Percentiles rank a stretch among this genome's conserved stretches.
Evolutionary conservation across 2,888 invertebrate species (phyloP).

Genomic region (Oscheius sp.): DNA sequence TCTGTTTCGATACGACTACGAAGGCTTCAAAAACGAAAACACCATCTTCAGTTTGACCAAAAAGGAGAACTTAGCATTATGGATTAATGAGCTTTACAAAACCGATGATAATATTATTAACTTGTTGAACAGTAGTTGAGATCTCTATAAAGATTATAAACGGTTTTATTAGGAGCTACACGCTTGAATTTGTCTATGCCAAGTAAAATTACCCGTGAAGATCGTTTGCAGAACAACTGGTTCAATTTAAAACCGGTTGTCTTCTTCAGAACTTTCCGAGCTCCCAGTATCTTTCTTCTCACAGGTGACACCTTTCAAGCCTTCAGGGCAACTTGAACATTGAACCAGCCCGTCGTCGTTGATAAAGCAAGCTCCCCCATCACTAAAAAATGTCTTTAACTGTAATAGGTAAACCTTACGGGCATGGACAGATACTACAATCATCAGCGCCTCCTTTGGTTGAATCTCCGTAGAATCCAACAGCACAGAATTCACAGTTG

Average conservation of each 20-base stretch:
- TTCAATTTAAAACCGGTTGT: background rate
- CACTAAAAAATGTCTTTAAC: slow-evolving; percentile 35
- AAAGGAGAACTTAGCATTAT: slow-evolving; percentile 1
- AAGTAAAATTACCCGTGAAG: slow-evolving; percentile 20
- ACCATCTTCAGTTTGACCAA: background rate
- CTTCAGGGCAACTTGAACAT: slow-evolving; percentile 49
- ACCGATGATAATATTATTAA: background rate
- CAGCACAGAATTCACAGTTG: slow-evolving; percentile 75
- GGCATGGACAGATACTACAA: slow-evolving; percentile 92
- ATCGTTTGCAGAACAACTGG: background rate
- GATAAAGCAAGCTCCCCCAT: slow-evolving; percentile 45
- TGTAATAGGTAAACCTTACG: slow-evolving; percentile 78
- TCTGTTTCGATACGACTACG: background rate
- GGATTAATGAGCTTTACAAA: slow-evolving; percentile 8
- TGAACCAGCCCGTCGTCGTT: slow-evolving; percentile 41
- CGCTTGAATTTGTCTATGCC: slow-evolving; percentile 18
- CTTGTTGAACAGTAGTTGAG: background rate
- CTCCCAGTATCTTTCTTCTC: slow-evolving; percentile 25
- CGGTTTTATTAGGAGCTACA: slow-evolving; percentile 11
- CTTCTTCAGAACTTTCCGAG: slow-evolving; percentile 28
- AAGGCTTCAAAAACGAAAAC: background rate
- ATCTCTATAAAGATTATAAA: background rate
- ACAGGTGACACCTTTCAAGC: slow-evolving; percentile 48
- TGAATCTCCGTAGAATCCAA: slow-evolving; percentile 94
- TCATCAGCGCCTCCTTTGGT: slow-evolving; percentile 85